A percentile compares a stretch with the other conserved stretches of the same genome.
These are phyloP conservation scores for Plotosus lineatus DNA, from an alignment of 2,113 vertebrate species.

Conservation along the genomic window DNA sequence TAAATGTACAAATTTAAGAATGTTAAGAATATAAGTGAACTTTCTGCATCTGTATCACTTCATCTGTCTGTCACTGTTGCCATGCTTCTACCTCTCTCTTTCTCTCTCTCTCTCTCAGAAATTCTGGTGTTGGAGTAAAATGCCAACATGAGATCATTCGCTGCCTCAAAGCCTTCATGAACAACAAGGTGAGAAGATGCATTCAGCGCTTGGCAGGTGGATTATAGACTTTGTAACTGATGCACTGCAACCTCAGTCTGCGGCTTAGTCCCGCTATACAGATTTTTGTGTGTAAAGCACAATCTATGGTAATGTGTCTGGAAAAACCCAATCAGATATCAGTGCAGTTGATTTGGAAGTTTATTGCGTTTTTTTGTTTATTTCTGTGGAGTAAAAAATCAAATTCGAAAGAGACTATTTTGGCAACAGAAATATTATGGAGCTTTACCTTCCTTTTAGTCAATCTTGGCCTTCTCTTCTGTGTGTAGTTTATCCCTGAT, in stretches of 20 bases:
- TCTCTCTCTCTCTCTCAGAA: not conserved
- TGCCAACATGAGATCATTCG: slow-evolving; percentile 87
- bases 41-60: not conserved
- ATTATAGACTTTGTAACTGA: not conserved
- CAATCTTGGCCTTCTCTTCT: not conserved
- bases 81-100: not conserved
- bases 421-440: not conserved
- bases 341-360: not conserved
- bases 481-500: not conserved
- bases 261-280: not conserved
- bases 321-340: not conserved
- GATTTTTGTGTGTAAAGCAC: not conserved
- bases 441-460: not conserved
- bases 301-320: not conserved
- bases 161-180: slow-evolving; percentile 92
- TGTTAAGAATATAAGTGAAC: not conserved
- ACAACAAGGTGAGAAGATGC: slow-evolving; percentile 80
- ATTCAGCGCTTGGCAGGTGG: not conserved
- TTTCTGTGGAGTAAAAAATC: not conserved
- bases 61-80: not conserved
- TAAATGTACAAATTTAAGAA: not conserved
- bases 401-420: not conserved
- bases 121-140: slow-evolving; percentile 65
- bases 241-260: not conserved
- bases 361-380: slow-evolving; percentile 12